Conservation (phyloP, 2,797 vertebrate genomes). For the Sebastiscus albofasciatus region DNA sequence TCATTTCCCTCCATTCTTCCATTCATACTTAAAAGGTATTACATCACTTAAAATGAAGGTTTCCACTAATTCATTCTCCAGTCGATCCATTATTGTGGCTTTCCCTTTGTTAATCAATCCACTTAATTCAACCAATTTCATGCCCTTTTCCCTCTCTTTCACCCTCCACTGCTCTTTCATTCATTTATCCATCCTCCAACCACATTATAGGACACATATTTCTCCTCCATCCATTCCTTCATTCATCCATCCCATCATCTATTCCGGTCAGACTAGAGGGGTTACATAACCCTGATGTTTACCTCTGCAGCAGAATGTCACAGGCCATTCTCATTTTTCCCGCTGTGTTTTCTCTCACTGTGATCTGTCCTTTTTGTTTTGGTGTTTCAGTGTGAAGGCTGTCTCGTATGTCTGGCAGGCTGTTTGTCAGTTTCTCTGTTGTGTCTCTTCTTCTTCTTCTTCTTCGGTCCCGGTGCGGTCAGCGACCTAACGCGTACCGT, state of each 20-base stretch:
- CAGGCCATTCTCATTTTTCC: conserved; percentile 82
- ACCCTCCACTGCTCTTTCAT: not conserved
- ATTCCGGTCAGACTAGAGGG: conserved; percentile 26
- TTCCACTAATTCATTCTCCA: conserved; percentile 1
- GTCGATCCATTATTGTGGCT: not conserved
- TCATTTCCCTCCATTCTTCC: conserved; percentile 11
- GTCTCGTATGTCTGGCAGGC: conserved; percentile 1
- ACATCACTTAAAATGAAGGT: not conserved
- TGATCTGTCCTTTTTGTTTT: conserved; percentile 23
- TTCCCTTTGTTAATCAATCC: not conserved
- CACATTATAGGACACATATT: not conserved
- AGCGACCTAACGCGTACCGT: not conserved
- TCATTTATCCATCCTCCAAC: not conserved
- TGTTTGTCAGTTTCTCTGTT: conserved; percentile 18
- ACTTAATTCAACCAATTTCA: not conserved
- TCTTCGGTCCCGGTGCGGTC: not conserved
- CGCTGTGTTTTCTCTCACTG: conserved; percentile 46
- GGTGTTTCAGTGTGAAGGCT: conserved; percentile 1
- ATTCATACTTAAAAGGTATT: not conserved
- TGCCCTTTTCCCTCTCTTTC: not conserved
- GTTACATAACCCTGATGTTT: conserved; percentile 70
- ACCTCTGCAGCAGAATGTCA: conserved; percentile 89
- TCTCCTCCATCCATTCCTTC: not conserved
- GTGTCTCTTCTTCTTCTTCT: not conserved
- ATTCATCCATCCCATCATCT: conserved; percentile 7